Base-by-base conservation (phyloP, 2,888 invertebrate genomes). In the Chesias legatella region DNA sequence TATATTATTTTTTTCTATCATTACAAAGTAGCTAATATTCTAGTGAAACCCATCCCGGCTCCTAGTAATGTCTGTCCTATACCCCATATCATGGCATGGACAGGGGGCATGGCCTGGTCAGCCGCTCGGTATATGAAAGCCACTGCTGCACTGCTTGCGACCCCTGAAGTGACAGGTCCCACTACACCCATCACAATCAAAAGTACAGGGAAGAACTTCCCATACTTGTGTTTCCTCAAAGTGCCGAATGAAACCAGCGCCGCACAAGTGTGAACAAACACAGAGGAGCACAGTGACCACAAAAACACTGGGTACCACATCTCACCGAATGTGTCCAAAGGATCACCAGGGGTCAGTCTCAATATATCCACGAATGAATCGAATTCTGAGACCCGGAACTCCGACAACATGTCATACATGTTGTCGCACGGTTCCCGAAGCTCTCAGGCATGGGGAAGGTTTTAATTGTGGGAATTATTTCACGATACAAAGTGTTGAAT, bases 261-360 rank as follows among this genome's bases (percentile, higher is more conserved):
- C 41, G 98, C 98, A 73, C 97, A 94, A 35, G 93, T 94, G 80
- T 98, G 98, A 56, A 98, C 95, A 73, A 98, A 93, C 67, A 98
- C 92, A 33, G 98, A 98, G 7, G 98, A 98, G 77, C 97, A 95
- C 67, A 98, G 89, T 45, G 96, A 96, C 97, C 98, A 98, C 66
- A 98, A 89, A 86, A 98, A 98, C 74, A 98, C 94, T 73, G 97
- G 95, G 80, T 97, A 98, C 98, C 98, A 98, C 95, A 98, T 98
- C 84, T 97, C 97, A 88, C 93, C 88, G 90, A 95, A 92, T 46
- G 92, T 92, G 73, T 92, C 91, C 56, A 93, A 85, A 41, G 91
- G 91, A 63, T 91, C 91, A 54, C 90, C 90, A 47, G 92, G 89
- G 50, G 91, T 91, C 56, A 93, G 79, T 56, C 91, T 91, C 62